Evolutionary conservation across 2,113 vertebrate genomes (phyloP).

Genomic region (Brachirus orientalis): DNA sequence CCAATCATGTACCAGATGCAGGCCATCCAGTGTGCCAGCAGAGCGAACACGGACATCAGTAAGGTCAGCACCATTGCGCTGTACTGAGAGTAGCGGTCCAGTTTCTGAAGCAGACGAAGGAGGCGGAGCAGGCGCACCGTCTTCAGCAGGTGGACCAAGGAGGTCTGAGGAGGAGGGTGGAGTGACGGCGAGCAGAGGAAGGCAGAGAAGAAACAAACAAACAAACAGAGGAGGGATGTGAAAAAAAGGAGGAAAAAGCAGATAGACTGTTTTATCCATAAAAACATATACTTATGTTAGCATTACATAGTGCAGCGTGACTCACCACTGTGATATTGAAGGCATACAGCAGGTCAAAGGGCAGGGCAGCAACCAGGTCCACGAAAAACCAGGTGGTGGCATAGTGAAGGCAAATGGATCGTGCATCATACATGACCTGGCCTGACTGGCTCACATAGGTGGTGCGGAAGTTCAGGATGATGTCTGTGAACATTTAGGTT

Average conservation of each 20-base stretch:
- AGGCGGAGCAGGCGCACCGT: slow-evolving; percentile 88
- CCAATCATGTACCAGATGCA: slow-evolving; percentile 94
- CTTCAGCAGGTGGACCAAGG: slow-evolving; percentile 89
- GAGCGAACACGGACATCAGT: slow-evolving; percentile 92
- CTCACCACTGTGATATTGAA: slow-evolving; percentile 93
- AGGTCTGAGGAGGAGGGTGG: slow-evolving; percentile 72
- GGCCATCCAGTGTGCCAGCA: slow-evolving; percentile 94
- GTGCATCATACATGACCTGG: slow-evolving; percentile 89
- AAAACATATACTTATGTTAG: neutral
- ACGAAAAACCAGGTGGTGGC: slow-evolving; percentile 93
- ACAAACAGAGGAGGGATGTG: neutral
- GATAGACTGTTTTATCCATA: too few species aligned
- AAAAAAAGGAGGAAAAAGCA: too few species aligned
- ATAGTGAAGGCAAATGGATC: slow-evolving; percentile 91
- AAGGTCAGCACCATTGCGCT: slow-evolving; percentile 92
- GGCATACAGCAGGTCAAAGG: slow-evolving; percentile 91
- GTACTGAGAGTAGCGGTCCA: slow-evolving; percentile 94
- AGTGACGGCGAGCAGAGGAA: neutral
- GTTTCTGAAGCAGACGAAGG: slow-evolving; percentile 90
- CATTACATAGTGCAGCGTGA: slow-evolving; percentile 6
- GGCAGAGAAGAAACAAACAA: neutral
- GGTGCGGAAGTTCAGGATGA: slow-evolving; percentile 89
- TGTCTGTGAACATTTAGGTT: slow-evolving; percentile 77
- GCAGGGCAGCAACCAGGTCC: slow-evolving; percentile 90
- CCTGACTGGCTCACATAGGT: slow-evolving; percentile 91